A percentile compares a stretch with the other conserved stretches of the same genome.
phyloP scores from a whole-genome alignment of 1,140 invertebrate genomes.

The Cotesia chilonis region DNA sequence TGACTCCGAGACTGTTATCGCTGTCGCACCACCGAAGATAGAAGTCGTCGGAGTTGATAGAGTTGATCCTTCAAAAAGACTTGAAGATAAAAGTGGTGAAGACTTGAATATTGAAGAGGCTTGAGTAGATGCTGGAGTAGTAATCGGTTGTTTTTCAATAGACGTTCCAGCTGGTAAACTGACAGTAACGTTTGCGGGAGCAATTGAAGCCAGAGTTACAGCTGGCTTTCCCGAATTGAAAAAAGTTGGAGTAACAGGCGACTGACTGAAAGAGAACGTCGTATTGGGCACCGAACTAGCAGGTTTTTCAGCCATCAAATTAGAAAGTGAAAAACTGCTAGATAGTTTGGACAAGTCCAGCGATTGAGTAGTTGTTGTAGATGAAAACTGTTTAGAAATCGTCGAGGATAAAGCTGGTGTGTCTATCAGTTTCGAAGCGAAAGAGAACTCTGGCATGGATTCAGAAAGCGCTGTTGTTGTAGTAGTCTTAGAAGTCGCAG shows the following conservation, averaged over 20 bases:
- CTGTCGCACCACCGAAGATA: too few relatives aligned
- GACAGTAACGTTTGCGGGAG: background rate
- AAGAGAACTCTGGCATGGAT: constrained; percentile 42
- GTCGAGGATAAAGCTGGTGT: constrained; percentile 25
- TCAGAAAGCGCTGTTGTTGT: background rate
- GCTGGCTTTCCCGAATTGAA: constrained; percentile 38
- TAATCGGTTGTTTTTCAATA: constrained; percentile 32
- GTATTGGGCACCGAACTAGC: background rate
- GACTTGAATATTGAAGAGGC: constrained; percentile 22
- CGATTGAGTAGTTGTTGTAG: background rate
- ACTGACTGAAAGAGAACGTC: constrained; percentile 14
- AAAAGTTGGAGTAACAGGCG: constrained; percentile 32
- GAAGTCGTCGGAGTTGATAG: too few relatives aligned
- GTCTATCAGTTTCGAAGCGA: constrained; percentile 40
- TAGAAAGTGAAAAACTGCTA: constrained; percentile 9
- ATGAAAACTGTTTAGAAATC: background rate
- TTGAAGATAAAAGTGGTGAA: constrained; percentile 12
- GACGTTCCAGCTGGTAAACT: constrained; percentile 20
- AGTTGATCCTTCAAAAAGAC: constrained; percentile 27
- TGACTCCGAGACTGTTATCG: too few relatives aligned
- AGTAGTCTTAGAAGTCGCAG: background rate
- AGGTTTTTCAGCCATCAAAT: constrained; percentile 17
- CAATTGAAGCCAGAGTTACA: background rate
- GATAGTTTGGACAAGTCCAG: constrained; percentile 28
- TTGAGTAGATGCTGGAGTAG: constrained; percentile 13